These are phyloP conservation scores for Botia kubotai DNA, from an alignment of 2,797 vertebrate genomes.

Conservation along the genomic window DNA sequence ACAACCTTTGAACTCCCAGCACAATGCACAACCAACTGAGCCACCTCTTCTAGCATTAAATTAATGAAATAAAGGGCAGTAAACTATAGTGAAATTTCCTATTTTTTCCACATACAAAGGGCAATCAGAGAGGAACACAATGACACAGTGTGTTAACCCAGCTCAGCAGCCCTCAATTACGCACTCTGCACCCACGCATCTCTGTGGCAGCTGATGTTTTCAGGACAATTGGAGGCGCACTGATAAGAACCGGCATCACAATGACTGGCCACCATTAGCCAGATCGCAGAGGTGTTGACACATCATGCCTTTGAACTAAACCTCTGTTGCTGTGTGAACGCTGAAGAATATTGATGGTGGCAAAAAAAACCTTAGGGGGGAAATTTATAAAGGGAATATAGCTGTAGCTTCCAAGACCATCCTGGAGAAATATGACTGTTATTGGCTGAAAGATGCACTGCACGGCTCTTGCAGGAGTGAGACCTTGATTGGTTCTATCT, in stretches of 20 bases:
- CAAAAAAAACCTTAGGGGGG: background rate
- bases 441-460: constrained; percentile 1
- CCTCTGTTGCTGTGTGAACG: constrained; percentile 10
- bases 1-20: too few relatives aligned
- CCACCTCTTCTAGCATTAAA: too few relatives aligned
- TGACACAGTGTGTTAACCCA: constrained; percentile 41
- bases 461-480: constrained; percentile 8
- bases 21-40: too few relatives aligned
- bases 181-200: constrained; percentile 53
- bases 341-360: background rate
- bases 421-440: background rate
- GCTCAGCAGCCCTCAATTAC: constrained; percentile 55
- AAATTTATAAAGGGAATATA: background rate
- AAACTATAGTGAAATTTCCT: background rate
- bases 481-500: background rate
- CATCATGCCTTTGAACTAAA: constrained; percentile 15
- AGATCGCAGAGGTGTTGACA: constrained; percentile 21
- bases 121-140: constrained; percentile 27
- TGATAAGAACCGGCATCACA: constrained; percentile 41
- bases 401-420: background rate
- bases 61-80: too few relatives aligned
- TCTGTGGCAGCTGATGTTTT: constrained; percentile 59
- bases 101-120: constrained; percentile 50
- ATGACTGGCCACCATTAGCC: constrained; percentile 30
- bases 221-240: constrained; percentile 37